Evolutionary conservation across 2,797 vertebrate species (phyloP).

Genomic region (Tarsius wallacei): DNA sequence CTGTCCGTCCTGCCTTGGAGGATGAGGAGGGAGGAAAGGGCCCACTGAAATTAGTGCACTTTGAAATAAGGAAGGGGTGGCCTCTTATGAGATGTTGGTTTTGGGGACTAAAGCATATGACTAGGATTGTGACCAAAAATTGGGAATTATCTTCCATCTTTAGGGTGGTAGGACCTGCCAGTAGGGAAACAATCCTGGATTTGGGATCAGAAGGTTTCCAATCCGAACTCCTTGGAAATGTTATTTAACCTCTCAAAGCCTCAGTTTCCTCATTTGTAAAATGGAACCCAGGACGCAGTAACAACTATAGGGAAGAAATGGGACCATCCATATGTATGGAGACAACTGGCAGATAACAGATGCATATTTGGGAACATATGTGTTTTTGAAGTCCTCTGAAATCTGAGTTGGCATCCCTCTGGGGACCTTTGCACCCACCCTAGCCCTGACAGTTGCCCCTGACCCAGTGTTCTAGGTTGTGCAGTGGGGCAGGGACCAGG

Average conservation of each 20-base stretch:
- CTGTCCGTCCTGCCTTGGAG: not conserved
- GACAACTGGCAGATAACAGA: not conserved
- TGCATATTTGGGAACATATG: not conserved
- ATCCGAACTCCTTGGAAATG: not conserved
- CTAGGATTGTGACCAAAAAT: not conserved
- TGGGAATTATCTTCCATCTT: not conserved
- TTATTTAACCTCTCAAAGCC: conserved; percentile 43
- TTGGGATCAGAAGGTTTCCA: not conserved
- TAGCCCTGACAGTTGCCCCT: not conserved
- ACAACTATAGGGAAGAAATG: not conserved
- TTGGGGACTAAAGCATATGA: not conserved
- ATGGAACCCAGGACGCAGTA: not conserved
- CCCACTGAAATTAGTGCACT: not conserved
- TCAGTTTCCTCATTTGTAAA: conserved; percentile 6
- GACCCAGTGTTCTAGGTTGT: not conserved
- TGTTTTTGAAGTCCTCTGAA: not conserved
- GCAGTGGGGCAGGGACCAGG: not conserved
- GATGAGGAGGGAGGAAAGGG: too few species aligned
- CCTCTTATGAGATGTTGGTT: not conserved
- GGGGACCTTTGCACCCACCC: not conserved
- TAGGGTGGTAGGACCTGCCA: not conserved
- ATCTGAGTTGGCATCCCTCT: not conserved
- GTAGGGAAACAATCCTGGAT: not conserved
- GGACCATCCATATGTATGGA: not conserved
- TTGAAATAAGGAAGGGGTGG: not conserved